Conservation (phyloP, 2,888 invertebrate genomes). For the Agonum fuliginosum region DNA sequence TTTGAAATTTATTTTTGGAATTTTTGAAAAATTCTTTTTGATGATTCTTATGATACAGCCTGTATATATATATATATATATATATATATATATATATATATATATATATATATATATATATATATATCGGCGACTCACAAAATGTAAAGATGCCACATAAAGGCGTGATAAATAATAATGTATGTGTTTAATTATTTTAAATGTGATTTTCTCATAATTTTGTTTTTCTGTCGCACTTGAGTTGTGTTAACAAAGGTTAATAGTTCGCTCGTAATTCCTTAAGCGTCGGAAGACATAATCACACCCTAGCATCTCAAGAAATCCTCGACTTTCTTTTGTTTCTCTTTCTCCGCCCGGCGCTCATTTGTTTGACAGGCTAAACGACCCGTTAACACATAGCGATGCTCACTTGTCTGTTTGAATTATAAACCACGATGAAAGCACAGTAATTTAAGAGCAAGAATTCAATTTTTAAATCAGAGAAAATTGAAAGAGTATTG, state of each 20-base stretch:
- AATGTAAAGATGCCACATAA: no score
- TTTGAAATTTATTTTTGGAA: no score
- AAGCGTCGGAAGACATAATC: not conserved
- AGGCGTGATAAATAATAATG: no score
- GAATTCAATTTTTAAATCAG: constrained; percentile 23
- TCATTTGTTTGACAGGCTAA: constrained; percentile 33
- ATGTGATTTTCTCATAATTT: no score
- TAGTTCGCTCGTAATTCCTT: not conserved
- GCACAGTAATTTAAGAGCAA: constrained; percentile 18
- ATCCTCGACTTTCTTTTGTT: constrained; percentile 5
- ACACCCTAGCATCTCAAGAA: constrained; percentile 6
- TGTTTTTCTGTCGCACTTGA: not conserved
- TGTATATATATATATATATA: no score
- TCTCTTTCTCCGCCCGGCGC: not conserved
- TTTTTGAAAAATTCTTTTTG: no score
- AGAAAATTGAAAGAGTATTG: no score
- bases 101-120: no score
- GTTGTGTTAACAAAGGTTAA: constrained; percentile 13
- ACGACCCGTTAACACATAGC: constrained; percentile 28
- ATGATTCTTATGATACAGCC: no score
- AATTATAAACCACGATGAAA: constrained; percentile 41
- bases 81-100: no score
- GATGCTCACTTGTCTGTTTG: constrained; percentile 27
- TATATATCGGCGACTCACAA: no score
- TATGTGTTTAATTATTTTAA: no score